Evolutionary conservation across 2,888 invertebrate species (phyloP).

Genomic region (Choristoneura rosaceana): DNA sequence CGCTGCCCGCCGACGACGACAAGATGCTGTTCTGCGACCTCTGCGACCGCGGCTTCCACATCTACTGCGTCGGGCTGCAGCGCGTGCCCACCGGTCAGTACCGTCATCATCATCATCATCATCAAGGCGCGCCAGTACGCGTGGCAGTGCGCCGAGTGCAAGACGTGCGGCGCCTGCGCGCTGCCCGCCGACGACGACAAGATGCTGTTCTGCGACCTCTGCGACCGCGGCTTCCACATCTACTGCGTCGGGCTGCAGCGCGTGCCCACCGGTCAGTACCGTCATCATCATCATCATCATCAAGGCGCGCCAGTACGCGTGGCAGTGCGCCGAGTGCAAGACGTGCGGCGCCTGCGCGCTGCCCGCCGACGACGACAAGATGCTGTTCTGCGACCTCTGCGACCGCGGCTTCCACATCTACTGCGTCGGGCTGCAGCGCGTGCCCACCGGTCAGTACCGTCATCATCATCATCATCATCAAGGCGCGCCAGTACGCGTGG

Average conservation of each 20-base stretch:
- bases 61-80: slow-evolving; percentile 94
- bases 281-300: slow-evolving; percentile 74
- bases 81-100: slow-evolving; percentile 90
- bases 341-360: slow-evolving; percentile 93
- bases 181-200: slow-evolving; percentile 94
- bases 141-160: slow-evolving; percentile 98
- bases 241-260: slow-evolving; percentile 93
- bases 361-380: slow-evolving; percentile 94
- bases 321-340: slow-evolving; percentile 98
- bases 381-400: slow-evolving; percentile 97
- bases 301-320: slow-evolving; percentile 93
- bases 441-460: slow-evolving; percentile 89
- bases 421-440: slow-evolving; percentile 92
- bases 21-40: slow-evolving; percentile 98
- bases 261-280: slow-evolving; percentile 90
- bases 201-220: slow-evolving; percentile 97
- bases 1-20: slow-evolving; percentile 92
- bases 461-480: slow-evolving; percentile 80
- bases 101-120: slow-evolving; percentile 62
- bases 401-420: slow-evolving; percentile 97
- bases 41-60: slow-evolving; percentile 97
- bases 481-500: slow-evolving; percentile 95
- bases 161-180: slow-evolving; percentile 94
- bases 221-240: slow-evolving; percentile 97
- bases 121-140: slow-evolving; percentile 93